Base-by-base conservation (phyloP, 2,888 invertebrate genomes). In the Drosophila meridionalis region DNA sequence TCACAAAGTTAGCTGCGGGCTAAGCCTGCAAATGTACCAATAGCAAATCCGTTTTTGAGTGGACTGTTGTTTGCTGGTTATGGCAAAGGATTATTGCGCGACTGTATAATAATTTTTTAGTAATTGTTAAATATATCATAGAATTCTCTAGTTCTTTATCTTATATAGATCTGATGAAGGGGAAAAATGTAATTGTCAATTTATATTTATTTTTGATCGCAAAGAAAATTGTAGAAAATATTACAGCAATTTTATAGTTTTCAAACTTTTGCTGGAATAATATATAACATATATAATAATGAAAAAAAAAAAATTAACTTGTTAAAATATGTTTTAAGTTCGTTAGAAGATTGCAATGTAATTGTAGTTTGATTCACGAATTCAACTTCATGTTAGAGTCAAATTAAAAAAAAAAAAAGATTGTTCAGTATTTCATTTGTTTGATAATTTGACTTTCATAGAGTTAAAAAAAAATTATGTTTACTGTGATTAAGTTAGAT, bases 1-100 rank as follows among this genome's bases (percentile, higher is more conserved):
- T 43, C 57, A 58, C 2, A 69, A 50, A 28, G 34, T 58, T 62
- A 14, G 53, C 76, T 76, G 64, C 77, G 59, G 73, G 73, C 69
- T 36, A 55, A 43, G 8, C 40, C 58, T 5, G 26, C 43, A 40
- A 62, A 68, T 55, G 20, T 28, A 20, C 66, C 58, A 71, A 40
- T 63, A 52, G 48, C 57, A 45, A 55, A 59, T 38, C 38, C 45
- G 30, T 32, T 52, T 30, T 9, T 34, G 12, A 40, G 20, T n/a
- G n/a, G 2, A 26, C 12, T 11, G n/a, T 48, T 50, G 50, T n/a
- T 12, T 43, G 11, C 11, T 32, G 28, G 5, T 8, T 11, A 45
- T 14, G 38, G 2, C 14, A 57, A 42, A 42, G 47, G 14, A 30
- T 42, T 42, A 36, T 12, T 7, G 2, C 4, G 12, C n/a, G 9